phyloP scores from a whole-genome alignment of 2,113 vertebrate genomes.

The Fukomys damarensis region DNA sequence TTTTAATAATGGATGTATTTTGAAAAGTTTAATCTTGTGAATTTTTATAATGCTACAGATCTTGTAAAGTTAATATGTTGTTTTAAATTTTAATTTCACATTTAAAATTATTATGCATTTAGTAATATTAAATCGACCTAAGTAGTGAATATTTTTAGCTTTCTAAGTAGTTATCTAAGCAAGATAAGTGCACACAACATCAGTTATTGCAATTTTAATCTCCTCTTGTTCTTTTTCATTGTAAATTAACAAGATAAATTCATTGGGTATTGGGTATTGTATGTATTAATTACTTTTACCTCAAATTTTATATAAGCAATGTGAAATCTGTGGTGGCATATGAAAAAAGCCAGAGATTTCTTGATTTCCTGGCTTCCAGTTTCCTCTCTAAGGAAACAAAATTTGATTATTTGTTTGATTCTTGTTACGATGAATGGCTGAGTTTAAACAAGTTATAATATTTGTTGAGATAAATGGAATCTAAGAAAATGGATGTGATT shows the following conservation, averaged over 20 bases:
- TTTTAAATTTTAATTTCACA: constrained; percentile 1
- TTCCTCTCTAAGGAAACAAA: background rate
- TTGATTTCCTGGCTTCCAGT: background rate
- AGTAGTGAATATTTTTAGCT: constrained; percentile 4
- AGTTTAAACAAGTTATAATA: background rate
- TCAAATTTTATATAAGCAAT: background rate
- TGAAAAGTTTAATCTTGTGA: background rate
- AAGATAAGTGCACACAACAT: background rate
- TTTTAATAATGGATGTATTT: background rate
- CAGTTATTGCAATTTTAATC: constrained; percentile 25
- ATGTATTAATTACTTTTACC: background rate
- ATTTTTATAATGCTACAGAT: background rate
- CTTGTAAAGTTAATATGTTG: background rate
- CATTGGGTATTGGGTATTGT: background rate
- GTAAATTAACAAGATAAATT: background rate
- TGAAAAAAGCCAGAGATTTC: background rate
- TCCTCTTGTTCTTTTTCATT: background rate
- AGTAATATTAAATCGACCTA: background rate
- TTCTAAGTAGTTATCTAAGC: background rate
- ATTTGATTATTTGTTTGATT: background rate
- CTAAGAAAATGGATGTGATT: background rate
- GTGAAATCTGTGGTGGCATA: background rate
- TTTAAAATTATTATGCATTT: background rate
- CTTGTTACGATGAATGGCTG: background rate
- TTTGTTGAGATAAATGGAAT: background rate